Percentiles rank a stretch among this genome's conserved stretches.
Evolutionary conservation across 2,797 vertebrate genomes (phyloP).

Genomic region (Zonotrichia albicollis): DNA sequence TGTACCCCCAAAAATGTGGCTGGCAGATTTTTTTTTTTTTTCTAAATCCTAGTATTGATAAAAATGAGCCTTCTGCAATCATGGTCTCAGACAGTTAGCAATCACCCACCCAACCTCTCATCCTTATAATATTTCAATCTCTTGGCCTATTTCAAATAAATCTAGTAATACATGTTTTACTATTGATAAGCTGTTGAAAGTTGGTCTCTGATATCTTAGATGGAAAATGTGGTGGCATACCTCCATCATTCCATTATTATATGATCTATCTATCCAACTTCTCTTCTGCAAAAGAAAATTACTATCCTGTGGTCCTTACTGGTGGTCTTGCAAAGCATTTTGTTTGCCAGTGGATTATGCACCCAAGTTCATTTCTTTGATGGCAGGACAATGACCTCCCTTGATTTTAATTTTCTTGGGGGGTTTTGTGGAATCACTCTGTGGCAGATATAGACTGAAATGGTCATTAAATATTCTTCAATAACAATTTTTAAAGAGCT

Average conservation of each 20-base stretch:
- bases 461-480: not conserved
- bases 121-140: not conserved
- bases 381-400: not conserved
- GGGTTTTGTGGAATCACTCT: not conserved
- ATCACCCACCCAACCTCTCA: not conserved
- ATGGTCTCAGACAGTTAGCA: not conserved
- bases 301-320: not conserved
- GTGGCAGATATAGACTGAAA: not conserved
- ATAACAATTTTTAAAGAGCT: not conserved
- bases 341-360: not conserved
- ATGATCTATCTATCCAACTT: not conserved
- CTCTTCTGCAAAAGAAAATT: not conserved
- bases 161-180: not conserved
- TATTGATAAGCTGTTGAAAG: not conserved
- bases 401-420: not conserved
- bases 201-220: not conserved
- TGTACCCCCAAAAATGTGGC: not conserved
- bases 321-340: not conserved
- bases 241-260: not conserved
- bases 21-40: not conserved
- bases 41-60: not conserved
- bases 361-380: not conserved
- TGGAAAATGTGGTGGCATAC: not conserved
- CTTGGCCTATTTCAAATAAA: not conserved
- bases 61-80: not conserved